Evolutionary conservation across 2,113 vertebrate genomes (phyloP).

Genomic region (Solea solea): DNA sequence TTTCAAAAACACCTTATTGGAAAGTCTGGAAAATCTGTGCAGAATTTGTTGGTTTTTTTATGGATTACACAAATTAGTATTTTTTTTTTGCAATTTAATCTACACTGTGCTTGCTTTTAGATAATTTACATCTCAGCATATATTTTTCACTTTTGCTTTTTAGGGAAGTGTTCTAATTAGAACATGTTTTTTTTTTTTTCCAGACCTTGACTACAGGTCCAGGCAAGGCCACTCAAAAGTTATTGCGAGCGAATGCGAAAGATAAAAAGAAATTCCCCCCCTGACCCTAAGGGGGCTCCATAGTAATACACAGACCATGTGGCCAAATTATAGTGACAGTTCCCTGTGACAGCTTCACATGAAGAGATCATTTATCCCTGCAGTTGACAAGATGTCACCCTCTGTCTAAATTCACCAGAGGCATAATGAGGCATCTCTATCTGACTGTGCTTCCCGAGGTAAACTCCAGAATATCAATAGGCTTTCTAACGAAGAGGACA

Average conservation of each 20-base stretch:
- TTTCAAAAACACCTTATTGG: too few relatives aligned
- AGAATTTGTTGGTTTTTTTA: too few relatives aligned
- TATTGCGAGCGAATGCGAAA: not conserved
- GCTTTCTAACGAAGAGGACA: slow-evolving; percentile 42
- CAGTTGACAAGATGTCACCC: slow-evolving; percentile 60
- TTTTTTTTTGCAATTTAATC: too few relatives aligned
- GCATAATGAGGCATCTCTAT: slow-evolving; percentile 63
- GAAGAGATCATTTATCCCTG: slow-evolving; percentile 46
- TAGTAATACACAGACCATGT: not conserved
- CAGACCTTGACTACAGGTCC: too few relatives aligned
- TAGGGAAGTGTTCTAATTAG: not conserved
- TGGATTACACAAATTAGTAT: too few relatives aligned
- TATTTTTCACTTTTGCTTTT: slow-evolving; percentile 2
- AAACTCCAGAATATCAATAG: slow-evolving; percentile 56
- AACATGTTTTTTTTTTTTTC: too few relatives aligned
- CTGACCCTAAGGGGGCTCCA: too few relatives aligned
- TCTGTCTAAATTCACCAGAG: slow-evolving; percentile 66
- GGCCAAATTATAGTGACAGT: not conserved
- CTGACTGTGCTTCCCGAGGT: slow-evolving; percentile 52
- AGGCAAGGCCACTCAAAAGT: not conserved
- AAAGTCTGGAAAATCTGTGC: too few relatives aligned
- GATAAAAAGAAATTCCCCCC: too few relatives aligned
- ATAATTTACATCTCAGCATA: not conserved
- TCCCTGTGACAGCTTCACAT: slow-evolving; percentile 46
- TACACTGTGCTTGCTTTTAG: not conserved